A percentile compares a stretch with the other conserved stretches of the same genome.
These are phyloP conservation scores for Allophyes oxyacanthae DNA, from an alignment of 2,888 invertebrate species.

Conservation along the genomic window DNA sequence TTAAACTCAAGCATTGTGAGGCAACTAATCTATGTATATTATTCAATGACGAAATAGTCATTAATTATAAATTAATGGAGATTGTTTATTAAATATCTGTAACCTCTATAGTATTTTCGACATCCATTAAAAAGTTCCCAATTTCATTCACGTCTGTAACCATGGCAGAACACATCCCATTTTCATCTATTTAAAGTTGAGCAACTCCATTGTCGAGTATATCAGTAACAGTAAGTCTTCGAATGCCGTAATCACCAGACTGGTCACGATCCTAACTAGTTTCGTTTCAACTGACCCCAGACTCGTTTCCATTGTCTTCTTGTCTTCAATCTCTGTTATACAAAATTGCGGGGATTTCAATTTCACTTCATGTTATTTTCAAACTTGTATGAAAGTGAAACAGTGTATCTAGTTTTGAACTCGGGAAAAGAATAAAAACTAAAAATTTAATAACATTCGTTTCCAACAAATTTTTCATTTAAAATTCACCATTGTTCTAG, in stretches of 20 bases:
- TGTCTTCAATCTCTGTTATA: constrained; percentile 16
- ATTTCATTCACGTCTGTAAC: background rate
- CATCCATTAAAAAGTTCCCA: too few relatives aligned
- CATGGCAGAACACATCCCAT: constrained; percentile 6
- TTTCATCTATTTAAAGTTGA: constrained; percentile 33
- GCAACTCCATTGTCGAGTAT: constrained; percentile 33
- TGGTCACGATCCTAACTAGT: constrained; percentile 51
- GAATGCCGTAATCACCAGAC: constrained; percentile 34
- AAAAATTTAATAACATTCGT: too few relatives aligned
- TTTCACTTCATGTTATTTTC: constrained; percentile 38
- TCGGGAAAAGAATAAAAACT: too few relatives aligned
- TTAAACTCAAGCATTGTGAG: too few relatives aligned
- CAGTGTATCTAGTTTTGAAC: background rate
- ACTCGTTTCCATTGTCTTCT: constrained; percentile 38
- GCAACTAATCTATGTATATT: too few relatives aligned
- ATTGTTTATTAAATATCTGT: too few relatives aligned
- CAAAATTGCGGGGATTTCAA: constrained; percentile 22
- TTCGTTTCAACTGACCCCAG: constrained; percentile 33
- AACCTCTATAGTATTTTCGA: too few relatives aligned
- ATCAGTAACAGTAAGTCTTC: constrained; percentile 22
- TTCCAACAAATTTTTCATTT: too few relatives aligned
- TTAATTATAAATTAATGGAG: too few relatives aligned
- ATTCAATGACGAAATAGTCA: too few relatives aligned
- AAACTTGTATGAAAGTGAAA: constrained; percentile 21
- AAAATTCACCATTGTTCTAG: too few relatives aligned